Evolutionary conservation across 2,113 vertebrate genomes (phyloP), one percentile per base, ranked within the genome.

Genomic region (Megaceryle torquata): DNA sequence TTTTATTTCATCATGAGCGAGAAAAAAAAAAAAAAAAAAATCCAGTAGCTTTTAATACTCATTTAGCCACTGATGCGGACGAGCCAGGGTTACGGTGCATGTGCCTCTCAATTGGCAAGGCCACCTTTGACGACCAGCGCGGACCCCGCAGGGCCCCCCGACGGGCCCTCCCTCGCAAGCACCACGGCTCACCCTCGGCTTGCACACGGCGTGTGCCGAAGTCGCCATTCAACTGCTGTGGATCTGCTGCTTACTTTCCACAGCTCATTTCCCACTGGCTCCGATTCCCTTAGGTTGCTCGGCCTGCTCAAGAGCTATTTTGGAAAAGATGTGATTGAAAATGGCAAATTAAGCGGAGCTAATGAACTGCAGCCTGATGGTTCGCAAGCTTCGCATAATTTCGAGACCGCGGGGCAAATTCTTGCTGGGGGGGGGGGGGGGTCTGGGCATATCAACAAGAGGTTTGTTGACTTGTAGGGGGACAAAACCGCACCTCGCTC

Each of bases 11-110:
- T 11, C 15, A 12, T 0, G 3, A 53, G n/a, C 0, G 4, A 7
- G 9, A 0, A 2, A 39, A 51, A 67, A 28, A 54, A 0, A 2
- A 39, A 51, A 67, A 28, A 54, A 18, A 67, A 31, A 11, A 7
- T 0, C 4, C 68, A 9, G 20, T 12, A 35, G 64, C n/a, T 65
- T 74, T 71, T 54, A 39, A 33, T 25, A 50, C 5, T 48, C 31
- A 31, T 72, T 54, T 19, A 65, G 7, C 20, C 44, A 37, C 13
- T 10, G 64, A 44, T 33, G 50, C 1, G 15, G 33, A 74, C 1
- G 13, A 33, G 81, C 18, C 1, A 10, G 43, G 15, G 37, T 26
- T 51, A 5, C 4, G 12, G 35, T 16, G 11, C 16, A 4, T 8
- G 25, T 31, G 24, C 15, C 33, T 37, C 46, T 48, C 6, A 63